A percentile compares a stretch with the other conserved stretches of the same genome.
phyloP scores from a whole-genome alignment of 1,140 invertebrate genomes.

The Calephelis virginiensis region DNA sequence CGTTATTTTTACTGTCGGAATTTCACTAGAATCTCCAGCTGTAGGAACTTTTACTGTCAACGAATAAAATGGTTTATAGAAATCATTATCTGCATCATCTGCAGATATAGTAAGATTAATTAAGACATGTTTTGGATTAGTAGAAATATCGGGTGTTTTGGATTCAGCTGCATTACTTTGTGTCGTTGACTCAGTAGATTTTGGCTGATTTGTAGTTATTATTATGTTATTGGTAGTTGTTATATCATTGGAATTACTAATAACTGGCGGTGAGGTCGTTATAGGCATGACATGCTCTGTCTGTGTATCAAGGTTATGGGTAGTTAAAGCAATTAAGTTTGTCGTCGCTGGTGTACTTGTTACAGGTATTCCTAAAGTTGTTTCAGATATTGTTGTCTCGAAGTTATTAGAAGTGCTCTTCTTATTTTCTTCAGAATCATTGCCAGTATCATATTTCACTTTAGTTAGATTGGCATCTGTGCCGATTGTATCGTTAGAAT shows the following conservation, averaged over 20 bases:
- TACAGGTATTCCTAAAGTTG: slow-evolving; percentile 25
- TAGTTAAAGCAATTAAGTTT: slow-evolving; percentile 32
- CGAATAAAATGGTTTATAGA: slow-evolving; percentile 83
- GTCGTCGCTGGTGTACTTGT: slow-evolving; percentile 31
- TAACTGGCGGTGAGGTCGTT: slow-evolving; percentile 41
- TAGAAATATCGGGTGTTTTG: slow-evolving; percentile 47
- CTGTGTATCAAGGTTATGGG: slow-evolving; percentile 37
- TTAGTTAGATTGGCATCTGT: slow-evolving; percentile 45
- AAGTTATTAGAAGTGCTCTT: slow-evolving; percentile 24
- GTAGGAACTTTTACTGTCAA: slow-evolving; percentile 86
- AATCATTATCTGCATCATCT: slow-evolving; percentile 78
- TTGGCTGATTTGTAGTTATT: slow-evolving; percentile 28
- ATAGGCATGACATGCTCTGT: slow-evolving; percentile 45
- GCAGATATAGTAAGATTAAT: slow-evolving; percentile 88
- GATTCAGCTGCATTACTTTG: slow-evolving; percentile 48
- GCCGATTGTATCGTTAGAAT: slow-evolving; percentile 48
- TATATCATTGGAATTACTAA: slow-evolving; percentile 48
- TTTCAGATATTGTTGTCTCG: slow-evolving; percentile 32
- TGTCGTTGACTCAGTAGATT: slow-evolving; percentile 39
- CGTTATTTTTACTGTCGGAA: slow-evolving; percentile 80
- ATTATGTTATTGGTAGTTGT: slow-evolving; percentile 30
- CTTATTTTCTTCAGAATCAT: slow-evolving; percentile 14
- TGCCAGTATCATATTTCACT: slow-evolving; percentile 52
- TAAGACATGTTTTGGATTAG: slow-evolving; percentile 80
- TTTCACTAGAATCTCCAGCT: slow-evolving; percentile 74